A percentile compares a stretch with the other conserved stretches of the same genome.
These are phyloP conservation scores for Ochlodes sylvanus DNA, from an alignment of 2,888 invertebrate genomes.

Conservation along the genomic window DNA sequence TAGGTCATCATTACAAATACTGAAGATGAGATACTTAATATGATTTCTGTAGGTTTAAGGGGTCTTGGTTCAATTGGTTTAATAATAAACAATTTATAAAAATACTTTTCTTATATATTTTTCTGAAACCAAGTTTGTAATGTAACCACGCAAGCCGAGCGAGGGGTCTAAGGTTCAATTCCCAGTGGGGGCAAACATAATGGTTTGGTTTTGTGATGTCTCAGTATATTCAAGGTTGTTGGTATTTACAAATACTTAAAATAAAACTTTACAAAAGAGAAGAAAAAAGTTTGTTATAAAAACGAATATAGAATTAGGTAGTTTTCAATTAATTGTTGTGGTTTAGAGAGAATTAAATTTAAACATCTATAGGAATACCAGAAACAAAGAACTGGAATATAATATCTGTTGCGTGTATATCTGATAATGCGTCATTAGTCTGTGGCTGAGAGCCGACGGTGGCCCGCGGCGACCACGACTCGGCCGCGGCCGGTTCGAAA, in stretches of 20 bases:
- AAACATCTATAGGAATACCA: conserved; percentile 2
- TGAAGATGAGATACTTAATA: background rate
- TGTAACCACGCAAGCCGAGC: too few relatives aligned
- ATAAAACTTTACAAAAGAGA: too few relatives aligned
- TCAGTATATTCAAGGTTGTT: too few relatives aligned
- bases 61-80: too few relatives aligned
- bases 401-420: conserved; percentile 35
- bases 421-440: conserved; percentile 46
- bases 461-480: conserved; percentile 71
- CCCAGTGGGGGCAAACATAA: background rate
- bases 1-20: conserved; percentile 23
- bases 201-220: too few relatives aligned
- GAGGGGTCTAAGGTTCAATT: too few relatives aligned
- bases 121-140: too few relatives aligned
- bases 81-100: too few relatives aligned
- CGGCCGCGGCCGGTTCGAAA: conserved; percentile 54
- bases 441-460: conserved; percentile 54
- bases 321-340: background rate
- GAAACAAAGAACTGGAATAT: conserved; percentile 24
- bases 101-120: too few relatives aligned
- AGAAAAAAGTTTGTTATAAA: background rate
- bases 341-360: background rate
- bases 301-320: background rate
- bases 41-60: background rate
- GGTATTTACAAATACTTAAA: too few relatives aligned